Base-by-base conservation (phyloP, 1,140 invertebrate species). In the Pantala flavescens region DNA sequence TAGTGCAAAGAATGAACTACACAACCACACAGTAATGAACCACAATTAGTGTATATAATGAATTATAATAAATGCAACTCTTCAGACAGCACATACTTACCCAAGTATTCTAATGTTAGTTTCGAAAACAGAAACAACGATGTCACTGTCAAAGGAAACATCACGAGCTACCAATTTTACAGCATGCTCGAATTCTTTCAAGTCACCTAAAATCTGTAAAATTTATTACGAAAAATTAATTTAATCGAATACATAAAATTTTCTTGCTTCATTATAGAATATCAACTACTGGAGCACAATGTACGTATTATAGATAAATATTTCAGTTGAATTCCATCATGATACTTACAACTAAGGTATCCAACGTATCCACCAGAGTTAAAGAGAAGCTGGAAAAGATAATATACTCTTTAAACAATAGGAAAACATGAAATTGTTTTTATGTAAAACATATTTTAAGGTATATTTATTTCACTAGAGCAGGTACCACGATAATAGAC, bases 101-200 rank as follows among this genome's bases (percentile, higher is more conserved):
- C 97, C 97, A 28, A 99, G 85, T 84, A 99, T 91, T 76, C 97
- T 86, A 79, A 99, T 99, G 82, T 99, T 99, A 14, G 96, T 98
- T 85, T 99, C 97, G 85, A 99, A 99, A 10, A 99, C 94, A 0
- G 96, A 98, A 19, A 99, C 97, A 76, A 97, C 90, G 75, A 99
- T 89, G 85, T 99, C 95, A 77, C 88, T 92, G 83, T 99, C 95
- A 84, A 99, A 98, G 75, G 85, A 89, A 16, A 98, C 92, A 84
- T 95, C 90, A 77, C 85, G 87, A 74, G 97, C 90, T 23, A 98
- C 90, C 76, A 95, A 84, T 83, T 91, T 90, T 0, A 98, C 90
- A 70, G 95, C 95, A 80, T 89, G 87, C 82, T 97, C 97, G 85
- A 99, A 99, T 85, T 98, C 95, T 75, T 93, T 90, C 77, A 97